A percentile compares a stretch with the other conserved stretches of the same genome.
Conservation (phyloP, 2,888 invertebrate species). For the Caenorhabditis imperialis region DNA sequence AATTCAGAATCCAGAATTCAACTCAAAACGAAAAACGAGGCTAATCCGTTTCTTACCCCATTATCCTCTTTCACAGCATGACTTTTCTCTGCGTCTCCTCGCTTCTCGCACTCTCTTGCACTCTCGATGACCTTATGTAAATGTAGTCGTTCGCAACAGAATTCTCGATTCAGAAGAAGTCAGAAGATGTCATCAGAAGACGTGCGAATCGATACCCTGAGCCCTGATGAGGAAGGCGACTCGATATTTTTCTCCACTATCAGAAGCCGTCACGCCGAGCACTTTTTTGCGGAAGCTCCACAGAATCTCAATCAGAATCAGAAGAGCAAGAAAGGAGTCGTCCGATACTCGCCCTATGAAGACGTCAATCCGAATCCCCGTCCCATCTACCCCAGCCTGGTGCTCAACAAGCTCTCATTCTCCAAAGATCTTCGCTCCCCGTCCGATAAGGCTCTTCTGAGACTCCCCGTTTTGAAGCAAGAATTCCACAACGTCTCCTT, state of each 20-base stretch:
- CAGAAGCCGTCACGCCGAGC: conserved; percentile 47
- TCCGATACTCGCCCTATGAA: conserved; percentile 41
- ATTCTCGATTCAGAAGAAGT: too few relatives aligned
- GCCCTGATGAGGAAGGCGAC: conserved; percentile 38
- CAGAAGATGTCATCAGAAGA: conserved; percentile 49
- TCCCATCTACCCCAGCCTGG: conserved; percentile 79
- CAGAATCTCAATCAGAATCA: conserved; percentile 21
- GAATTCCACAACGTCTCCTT: conserved; percentile 87
- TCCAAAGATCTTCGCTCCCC: conserved; percentile 80
- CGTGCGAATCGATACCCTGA: conserved; percentile 25
- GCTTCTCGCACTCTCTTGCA: background rate
- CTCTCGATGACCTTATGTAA: conserved; percentile 26
- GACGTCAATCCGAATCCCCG: conserved; percentile 10
- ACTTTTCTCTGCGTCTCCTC: conserved; percentile 14
- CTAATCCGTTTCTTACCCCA: conserved; percentile 27
- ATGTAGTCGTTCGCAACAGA: too few relatives aligned
- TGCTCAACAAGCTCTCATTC: conserved; percentile 84
- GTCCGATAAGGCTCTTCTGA: conserved; percentile 77
- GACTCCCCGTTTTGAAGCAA: conserved; percentile 79
- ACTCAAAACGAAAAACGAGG: too few relatives aligned
- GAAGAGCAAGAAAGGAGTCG: conserved; percentile 35
- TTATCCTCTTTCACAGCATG: conserved; percentile 34
- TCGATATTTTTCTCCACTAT: conserved; percentile 54
- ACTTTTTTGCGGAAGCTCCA: conserved; percentile 37
- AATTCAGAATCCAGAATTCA: too few relatives aligned